Evolutionary conservation across 64 coral and sea anemone species (phyloP), one percentile per base, ranked within the genome.

Genomic region (Pachyseris speciosa): DNA sequence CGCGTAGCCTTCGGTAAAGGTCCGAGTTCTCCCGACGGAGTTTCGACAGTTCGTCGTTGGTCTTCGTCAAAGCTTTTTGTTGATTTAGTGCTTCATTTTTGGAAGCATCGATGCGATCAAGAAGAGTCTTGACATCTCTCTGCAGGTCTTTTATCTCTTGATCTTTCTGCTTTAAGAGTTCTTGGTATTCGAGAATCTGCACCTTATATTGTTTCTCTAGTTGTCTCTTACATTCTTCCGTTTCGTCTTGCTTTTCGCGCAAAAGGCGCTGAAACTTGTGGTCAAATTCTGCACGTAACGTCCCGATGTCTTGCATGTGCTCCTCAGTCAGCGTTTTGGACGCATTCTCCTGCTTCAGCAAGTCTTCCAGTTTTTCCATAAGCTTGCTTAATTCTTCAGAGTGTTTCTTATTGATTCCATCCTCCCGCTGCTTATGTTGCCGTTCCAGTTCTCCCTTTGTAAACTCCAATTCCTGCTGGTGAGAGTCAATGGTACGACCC

Each of bases 221-320:
- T 4, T 38, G 9, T 78, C 72, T 90, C 69, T 83, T 88, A 37
- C 40, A 55, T 53, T 57, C 74, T 43, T 97, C 95, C 41, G 94
- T 42, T 40, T 97, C 95, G 47, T 81, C 75, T 67, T 87, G 83
- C 39, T 97, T 97, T 55, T 97, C 95, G 42, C 91, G 88, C 13
- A 79, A 64, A 31, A 97, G 63, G 4, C 86, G 85, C 30, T 93
- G 91, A 25, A 97, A 51, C 67, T 91, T 97, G 26, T 71, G 86
- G 26, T 90, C 95, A 80, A 97, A 92, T 58, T 97, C 91, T 27
- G 75, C 27, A 66, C 95, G 81, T 11, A 97, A 53, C 13, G 69
- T 58, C 42, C 83, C 89, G 26, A 97, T 89, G 50, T 92, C 95
- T 33, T 90, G 45, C 95, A 93, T 97, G 64, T 97, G 95, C 8